Conservation (phyloP, 2,113 vertebrate genomes). For the Sebastes schlegelii region DNA sequence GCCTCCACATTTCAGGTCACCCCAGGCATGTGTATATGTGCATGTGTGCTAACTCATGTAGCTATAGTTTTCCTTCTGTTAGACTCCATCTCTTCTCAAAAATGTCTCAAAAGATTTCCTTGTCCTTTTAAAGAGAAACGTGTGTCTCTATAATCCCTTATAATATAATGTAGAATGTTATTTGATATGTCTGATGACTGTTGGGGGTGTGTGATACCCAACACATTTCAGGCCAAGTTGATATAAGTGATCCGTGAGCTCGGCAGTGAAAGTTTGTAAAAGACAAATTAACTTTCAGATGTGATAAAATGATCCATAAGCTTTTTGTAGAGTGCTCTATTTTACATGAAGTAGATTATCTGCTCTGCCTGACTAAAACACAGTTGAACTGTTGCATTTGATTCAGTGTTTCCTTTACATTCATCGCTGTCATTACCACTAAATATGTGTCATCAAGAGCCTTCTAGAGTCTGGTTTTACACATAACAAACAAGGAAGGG, state of each 20-base stretch:
- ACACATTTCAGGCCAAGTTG: not conserved
- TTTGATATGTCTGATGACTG: not conserved
- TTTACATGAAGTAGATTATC: not conserved
- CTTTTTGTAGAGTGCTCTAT: not conserved
- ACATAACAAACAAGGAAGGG: not conserved
- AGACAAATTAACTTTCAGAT: slow-evolving; percentile 3
- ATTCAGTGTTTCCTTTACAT: not conserved
- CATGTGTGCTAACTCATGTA: too few relatives aligned
- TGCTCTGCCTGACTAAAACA: not conserved
- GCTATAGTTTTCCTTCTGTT: too few relatives aligned
- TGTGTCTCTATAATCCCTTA: too few relatives aligned
- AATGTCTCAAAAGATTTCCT: too few relatives aligned
- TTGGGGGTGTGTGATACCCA: not conserved
- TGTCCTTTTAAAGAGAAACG: too few relatives aligned
- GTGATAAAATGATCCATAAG: not conserved
- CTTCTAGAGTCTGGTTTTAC: not conserved
- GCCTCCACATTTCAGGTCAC: too few relatives aligned
- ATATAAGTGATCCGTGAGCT: slow-evolving; percentile 4
- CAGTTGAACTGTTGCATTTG: too few relatives aligned
- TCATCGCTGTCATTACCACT: not conserved
- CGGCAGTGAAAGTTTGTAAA: not conserved
- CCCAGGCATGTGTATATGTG: too few relatives aligned
- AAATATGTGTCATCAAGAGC: not conserved
- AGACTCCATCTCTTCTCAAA: too few relatives aligned
- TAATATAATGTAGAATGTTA: too few relatives aligned